Evolutionary conservation across 2,113 vertebrate species (phyloP), one percentile per base, ranked within the genome.

Genomic region (Microcebus ravelobensis): DNA sequence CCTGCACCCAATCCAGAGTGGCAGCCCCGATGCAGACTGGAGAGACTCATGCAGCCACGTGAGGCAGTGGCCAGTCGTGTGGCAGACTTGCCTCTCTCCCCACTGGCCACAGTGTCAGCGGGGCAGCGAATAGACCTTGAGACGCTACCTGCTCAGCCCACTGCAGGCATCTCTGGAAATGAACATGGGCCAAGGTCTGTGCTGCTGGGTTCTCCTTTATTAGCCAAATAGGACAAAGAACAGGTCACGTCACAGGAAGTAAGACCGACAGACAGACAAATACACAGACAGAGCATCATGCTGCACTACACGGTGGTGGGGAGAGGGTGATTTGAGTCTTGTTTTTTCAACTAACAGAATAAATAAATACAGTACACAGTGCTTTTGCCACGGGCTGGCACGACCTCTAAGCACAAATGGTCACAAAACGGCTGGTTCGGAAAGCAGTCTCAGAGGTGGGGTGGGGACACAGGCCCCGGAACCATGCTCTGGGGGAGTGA

Each of bases 331-430:
- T 63, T 45, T 91, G 93, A 96, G 96, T 95, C 87, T 95, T 50
- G 87, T 93, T 97, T 91, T 98, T 97, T 98, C 97, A 98, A 97
- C 98, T 98, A 98, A 97, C 98, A 97, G 98, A 98, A 99, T 99
- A 98, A 99, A 99, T 99, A 99, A 99, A 98, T 99, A 99, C 97
- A 92, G 98, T 97, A 98, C 98, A 98, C 97, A 70, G 93, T 96
- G 97, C 97, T 97, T 98, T 98, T 93, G 97, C 97, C 97, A 92
- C 1, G 1, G 95, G 94, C 84, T 63, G 25, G 97, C 96, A 98
- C 85, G 95, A 98, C 95, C 97, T 98, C 98, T 98, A 99, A 98
- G 98, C 98, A 99, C 98, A 98, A 98, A 97, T 63, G 98, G 96
- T 98, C 98, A 99, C 98, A 97, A 97, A 98, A 98, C 74, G 98